Conservation (phyloP, 1,140 invertebrate genomes). For the Mercenaria mercenaria region DNA sequence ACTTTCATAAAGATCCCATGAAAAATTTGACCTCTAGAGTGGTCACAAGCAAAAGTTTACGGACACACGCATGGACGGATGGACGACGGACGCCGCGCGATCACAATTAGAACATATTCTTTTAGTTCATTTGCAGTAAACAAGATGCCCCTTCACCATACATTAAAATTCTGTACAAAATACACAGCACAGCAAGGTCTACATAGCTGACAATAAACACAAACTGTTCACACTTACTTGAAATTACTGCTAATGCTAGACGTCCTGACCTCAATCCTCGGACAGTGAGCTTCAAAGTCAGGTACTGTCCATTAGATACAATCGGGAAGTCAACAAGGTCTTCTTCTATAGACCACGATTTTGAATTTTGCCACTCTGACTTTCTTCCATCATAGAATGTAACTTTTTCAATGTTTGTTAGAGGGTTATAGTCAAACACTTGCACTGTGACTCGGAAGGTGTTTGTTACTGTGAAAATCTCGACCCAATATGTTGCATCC, state of each 20-base stretch:
- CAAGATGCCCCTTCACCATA: no score
- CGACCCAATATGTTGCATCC: slow-evolving; percentile 70
- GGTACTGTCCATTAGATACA: slow-evolving; percentile 69
- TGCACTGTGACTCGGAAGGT: slow-evolving; percentile 73
- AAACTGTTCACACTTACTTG: no score
- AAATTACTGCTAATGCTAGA: slow-evolving; percentile 82
- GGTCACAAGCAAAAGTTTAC: no score
- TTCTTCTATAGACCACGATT: slow-evolving; percentile 82
- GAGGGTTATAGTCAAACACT: slow-evolving; percentile 84
- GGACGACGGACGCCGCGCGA: no score
- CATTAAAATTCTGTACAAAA: no score
- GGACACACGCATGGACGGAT: no score
- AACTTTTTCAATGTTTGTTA: slow-evolving; percentile 81
- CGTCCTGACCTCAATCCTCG: slow-evolving; percentile 80
- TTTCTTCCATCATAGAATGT: slow-evolving; percentile 78
- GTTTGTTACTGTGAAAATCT: slow-evolving; percentile 60
- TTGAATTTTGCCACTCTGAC: slow-evolving; percentile 26
- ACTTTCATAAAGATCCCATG: no score
- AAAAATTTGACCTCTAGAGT: no score
- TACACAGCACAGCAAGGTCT: no score
- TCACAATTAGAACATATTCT: no score
- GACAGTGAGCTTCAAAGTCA: slow-evolving; percentile 80
- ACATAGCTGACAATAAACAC: no score
- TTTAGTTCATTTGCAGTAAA: no score
- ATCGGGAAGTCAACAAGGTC: slow-evolving; percentile 85